Base-by-base conservation (phyloP, 2,888 invertebrate genomes). In the Scrobipalpa atriplicella region DNA sequence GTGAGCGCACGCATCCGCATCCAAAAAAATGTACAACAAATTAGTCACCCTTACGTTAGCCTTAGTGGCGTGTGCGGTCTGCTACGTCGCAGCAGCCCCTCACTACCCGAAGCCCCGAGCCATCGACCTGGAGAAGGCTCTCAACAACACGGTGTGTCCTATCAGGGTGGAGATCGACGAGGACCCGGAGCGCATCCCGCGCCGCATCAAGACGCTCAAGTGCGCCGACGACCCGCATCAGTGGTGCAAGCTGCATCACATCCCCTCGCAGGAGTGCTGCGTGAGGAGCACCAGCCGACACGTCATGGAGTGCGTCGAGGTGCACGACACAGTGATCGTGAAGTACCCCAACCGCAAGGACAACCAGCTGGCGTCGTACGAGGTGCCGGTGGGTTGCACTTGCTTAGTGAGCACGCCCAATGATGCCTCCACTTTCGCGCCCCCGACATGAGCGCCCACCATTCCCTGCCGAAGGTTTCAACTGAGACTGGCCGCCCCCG, bases 321-420 rank as follows among this genome's bases (percentile, higher is more conserved):
- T 92, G 69, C 81, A 74, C 68, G 92, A 92, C 84, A 79, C 77
- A 70, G 90, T 90, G 82, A 81, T 85, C 67, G 92, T 92, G 76
- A 75, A 77, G 71, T 86, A 82, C 84, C 78, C 75, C 69, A 70
- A 67, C 52, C 64, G 69, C 63, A 66, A 18, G 67, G 75, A 76
- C 66, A 64, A 69, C 67, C 68, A 75, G 65, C 68, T 78, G 38
- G 38, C n/a, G 56, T 29, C 43, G 6, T 56, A 56, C 70, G 77
- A 78, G 69, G 90, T 91, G 77, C 75, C 85, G 11, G 90, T 92
- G 68, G 92, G 92, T 77, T 92, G 92, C 87, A 76, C 85, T 52
- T 92, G 92, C 83, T 82, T 90, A 78, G 81, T 90, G 77, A 78
- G 71, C 78, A 63, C 36, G 18, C 54, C 82, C 81, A 36, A 54